A percentile compares a stretch with the other conserved stretches of the same genome.
These are phyloP conservation scores for Chelonus formosanus DNA, from an alignment of 2,888 invertebrate genomes.

Conservation along the genomic window DNA sequence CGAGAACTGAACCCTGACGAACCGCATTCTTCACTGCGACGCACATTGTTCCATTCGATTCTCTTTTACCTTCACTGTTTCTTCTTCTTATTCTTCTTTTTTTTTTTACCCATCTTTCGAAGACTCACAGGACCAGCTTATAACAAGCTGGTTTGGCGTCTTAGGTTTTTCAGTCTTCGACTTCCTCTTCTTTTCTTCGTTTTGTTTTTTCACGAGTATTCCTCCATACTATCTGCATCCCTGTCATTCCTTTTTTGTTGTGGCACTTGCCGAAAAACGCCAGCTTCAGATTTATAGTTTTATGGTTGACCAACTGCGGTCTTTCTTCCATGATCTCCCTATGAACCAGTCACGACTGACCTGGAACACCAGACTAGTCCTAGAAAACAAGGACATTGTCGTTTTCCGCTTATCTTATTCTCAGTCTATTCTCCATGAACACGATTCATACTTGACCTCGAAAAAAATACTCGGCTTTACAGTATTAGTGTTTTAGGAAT, in stretches of 20 bases:
- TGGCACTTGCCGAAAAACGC: slow-evolving; percentile 50
- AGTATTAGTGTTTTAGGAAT: background rate
- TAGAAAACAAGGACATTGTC: slow-evolving; percentile 14
- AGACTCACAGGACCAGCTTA: slow-evolving; percentile 47
- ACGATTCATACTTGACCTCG: background rate
- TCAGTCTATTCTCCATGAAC: background rate
- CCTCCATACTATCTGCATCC: slow-evolving; percentile 21
- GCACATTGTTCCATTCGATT: slow-evolving; percentile 60
- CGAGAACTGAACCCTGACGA: slow-evolving; percentile 57
- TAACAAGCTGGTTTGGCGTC: slow-evolving; percentile 55
- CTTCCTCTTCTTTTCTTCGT: slow-evolving; percentile 50
- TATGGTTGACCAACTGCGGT: slow-evolving; percentile 63
- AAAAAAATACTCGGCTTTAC: background rate
- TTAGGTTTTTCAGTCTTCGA: slow-evolving; percentile 37
- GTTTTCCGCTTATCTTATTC: slow-evolving; percentile 9
- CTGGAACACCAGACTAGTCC: slow-evolving; percentile 41
- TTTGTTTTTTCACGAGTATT: slow-evolving; percentile 38
- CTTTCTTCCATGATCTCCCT: slow-evolving; percentile 48
- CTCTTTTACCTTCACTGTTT: slow-evolving; percentile 38
- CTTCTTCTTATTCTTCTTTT: slow-evolving; percentile 42
- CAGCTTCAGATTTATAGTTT: slow-evolving; percentile 59
- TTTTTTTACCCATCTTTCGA: slow-evolving; percentile 37
- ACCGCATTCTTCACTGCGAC: slow-evolving; percentile 64
- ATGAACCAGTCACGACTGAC: slow-evolving; percentile 46
- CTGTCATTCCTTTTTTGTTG: slow-evolving; percentile 31